phyloP scores from a whole-genome alignment of 2,797 vertebrate genomes.

The Rhadinocentrus ornatus region DNA sequence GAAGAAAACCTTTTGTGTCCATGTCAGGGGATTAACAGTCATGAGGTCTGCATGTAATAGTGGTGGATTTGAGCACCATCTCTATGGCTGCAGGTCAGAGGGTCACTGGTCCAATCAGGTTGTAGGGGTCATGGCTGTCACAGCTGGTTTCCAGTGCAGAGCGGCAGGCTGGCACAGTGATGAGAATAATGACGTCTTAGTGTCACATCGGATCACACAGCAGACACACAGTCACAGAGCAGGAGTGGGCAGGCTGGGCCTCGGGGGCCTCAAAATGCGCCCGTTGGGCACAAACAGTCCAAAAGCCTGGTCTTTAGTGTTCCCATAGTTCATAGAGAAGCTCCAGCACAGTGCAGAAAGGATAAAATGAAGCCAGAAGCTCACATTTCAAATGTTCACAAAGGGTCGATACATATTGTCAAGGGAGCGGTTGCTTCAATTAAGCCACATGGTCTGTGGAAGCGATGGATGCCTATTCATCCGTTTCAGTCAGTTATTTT shows the following conservation, averaged over 20 bases:
- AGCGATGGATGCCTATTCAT: slow-evolving; percentile 49
- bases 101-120: slow-evolving; percentile 71
- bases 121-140: slow-evolving; percentile 76
- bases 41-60: slow-evolving; percentile 75
- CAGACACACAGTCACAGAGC: slow-evolving; percentile 63
- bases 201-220: slow-evolving; percentile 76
- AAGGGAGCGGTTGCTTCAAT: slow-evolving; percentile 65
- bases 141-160: slow-evolving; percentile 76
- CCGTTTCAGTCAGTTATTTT: slow-evolving; percentile 57
- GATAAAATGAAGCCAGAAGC: slow-evolving; percentile 58
- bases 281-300: slow-evolving; percentile 60
- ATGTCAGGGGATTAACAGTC: slow-evolving; percentile 62
- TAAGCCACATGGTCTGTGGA: slow-evolving; percentile 47
- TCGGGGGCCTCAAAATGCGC: slow-evolving; percentile 39
- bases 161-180: slow-evolving; percentile 76
- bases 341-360: slow-evolving; percentile 68
- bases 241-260: slow-evolving; percentile 47
- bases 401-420: slow-evolving; percentile 62
- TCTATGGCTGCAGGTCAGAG: slow-evolving; percentile 71
- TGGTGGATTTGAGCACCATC: slow-evolving; percentile 75
- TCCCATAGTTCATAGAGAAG: slow-evolving; percentile 65
- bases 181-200: slow-evolving; percentile 75
- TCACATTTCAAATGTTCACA: slow-evolving; percentile 73
- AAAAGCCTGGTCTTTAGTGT: slow-evolving; percentile 70
- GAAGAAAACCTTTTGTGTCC: slow-evolving; percentile 49